These are phyloP conservation scores for Podarcis lilfordi DNA, from an alignment of 2,797 vertebrate genomes.

Conservation along the genomic window DNA sequence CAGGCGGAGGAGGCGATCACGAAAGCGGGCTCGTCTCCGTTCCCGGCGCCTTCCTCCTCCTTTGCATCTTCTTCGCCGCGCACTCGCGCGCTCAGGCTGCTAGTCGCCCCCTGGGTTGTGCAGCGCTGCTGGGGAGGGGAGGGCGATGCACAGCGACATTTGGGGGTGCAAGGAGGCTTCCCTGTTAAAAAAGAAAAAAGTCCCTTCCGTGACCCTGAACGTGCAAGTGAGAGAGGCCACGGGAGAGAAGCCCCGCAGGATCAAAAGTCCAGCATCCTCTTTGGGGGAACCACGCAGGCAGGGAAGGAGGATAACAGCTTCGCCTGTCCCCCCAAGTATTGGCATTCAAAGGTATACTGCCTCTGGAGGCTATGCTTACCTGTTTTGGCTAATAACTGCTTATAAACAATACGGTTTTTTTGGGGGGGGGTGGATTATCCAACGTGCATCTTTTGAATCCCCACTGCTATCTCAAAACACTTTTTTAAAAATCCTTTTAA, in stretches of 20 bases:
- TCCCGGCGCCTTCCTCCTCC: constrained; percentile 29
- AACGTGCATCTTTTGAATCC: too few relatives aligned
- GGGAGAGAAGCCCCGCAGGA: neutral
- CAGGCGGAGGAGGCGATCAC: constrained; percentile 38
- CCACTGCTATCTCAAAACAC: neutral
- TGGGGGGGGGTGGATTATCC: too few relatives aligned
- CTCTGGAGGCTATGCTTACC: neutral
- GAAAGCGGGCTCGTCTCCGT: constrained; percentile 49
- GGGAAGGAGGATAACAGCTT: neutral
- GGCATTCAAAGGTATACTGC: neutral
- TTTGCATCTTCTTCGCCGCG: neutral
- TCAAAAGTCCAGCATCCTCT: neutral
- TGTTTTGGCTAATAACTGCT: too few relatives aligned
- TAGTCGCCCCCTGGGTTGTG: neutral
- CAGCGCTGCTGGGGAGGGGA: neutral
- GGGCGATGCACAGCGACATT: neutral
- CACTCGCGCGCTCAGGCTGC: neutral
- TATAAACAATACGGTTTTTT: too few relatives aligned
- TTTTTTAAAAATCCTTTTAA: neutral
- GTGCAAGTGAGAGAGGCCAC: accelerated
- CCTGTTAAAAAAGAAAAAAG: neutral
- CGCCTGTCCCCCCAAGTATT: neutral
- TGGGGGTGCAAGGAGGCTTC: neutral
- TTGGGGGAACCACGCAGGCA: too few relatives aligned
- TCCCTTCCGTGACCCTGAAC: neutral